Conservation (phyloP, 2,113 vertebrate species). For the Pseudorectes ferrugineus region DNA sequence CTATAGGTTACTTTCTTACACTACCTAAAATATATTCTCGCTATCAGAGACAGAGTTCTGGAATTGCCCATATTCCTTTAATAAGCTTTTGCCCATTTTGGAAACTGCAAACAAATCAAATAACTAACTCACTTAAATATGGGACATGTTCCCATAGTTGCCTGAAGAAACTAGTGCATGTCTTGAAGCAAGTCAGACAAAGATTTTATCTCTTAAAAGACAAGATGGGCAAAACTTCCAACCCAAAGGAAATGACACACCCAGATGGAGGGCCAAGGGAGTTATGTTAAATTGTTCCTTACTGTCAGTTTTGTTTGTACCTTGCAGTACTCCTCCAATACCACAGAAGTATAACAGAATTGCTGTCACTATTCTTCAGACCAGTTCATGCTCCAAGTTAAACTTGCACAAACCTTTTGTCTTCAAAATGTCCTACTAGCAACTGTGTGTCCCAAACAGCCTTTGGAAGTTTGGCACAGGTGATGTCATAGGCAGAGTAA, state of each 20-base stretch:
- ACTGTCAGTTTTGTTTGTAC: neutral
- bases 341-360: neutral
- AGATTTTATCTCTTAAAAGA: constrained; percentile 23
- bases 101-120: neutral
- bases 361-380: neutral
- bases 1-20: neutral
- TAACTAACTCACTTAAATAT: neutral
- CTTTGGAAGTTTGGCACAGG: neutral
- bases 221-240: neutral
- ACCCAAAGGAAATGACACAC: neutral
- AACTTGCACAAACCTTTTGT: neutral
- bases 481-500: neutral
- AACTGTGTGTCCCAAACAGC: neutral
- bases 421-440: neutral
- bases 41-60: neutral
- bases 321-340: neutral
- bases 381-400: neutral
- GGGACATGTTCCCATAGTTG: neutral
- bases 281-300: neutral
- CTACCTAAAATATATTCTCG: neutral
- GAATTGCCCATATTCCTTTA: neutral
- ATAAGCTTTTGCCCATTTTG: neutral
- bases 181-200: neutral
- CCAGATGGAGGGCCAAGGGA: neutral
- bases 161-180: neutral